These are phyloP conservation scores for Acomys russatus DNA, from an alignment of 2,797 vertebrate species.

Conservation along the genomic window DNA sequence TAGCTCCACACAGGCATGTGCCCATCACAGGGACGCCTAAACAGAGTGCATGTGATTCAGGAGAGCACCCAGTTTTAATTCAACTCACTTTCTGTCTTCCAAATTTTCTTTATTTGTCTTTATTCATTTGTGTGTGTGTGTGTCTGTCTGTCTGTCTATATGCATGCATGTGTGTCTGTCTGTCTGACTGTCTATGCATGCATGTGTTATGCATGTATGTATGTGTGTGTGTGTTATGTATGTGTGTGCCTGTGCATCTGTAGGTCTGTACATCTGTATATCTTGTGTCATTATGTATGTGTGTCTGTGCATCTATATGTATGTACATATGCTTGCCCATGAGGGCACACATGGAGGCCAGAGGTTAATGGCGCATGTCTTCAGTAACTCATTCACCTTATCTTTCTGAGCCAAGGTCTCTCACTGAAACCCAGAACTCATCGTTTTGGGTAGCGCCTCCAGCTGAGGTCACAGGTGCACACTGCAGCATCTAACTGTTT, in stretches of 20 bases:
- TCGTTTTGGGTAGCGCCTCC: not conserved
- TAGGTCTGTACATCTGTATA: too few relatives aligned
- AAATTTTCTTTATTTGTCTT: not conserved
- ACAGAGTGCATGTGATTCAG: fast-evolving
- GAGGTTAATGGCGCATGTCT: not conserved
- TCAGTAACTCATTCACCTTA: not conserved
- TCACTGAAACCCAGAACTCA: not conserved
- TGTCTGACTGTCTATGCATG: not conserved
- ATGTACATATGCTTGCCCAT: too few relatives aligned
- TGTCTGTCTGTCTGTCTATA: not conserved
- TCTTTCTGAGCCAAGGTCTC: not conserved
- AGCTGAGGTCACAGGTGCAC: not conserved
- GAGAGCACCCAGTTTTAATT: not conserved
- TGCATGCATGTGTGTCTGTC: not conserved
- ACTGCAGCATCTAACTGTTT: too few relatives aligned
- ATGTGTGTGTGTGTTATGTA: not conserved
- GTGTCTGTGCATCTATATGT: not conserved
- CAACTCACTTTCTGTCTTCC: not conserved
- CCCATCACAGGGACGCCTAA: not conserved
- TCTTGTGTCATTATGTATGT: not conserved
- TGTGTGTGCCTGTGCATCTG: fast-evolving
- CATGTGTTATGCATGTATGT: not conserved
- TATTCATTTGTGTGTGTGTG: not conserved
- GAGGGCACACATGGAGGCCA: not conserved
- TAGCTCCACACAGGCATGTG: not conserved